A percentile compares a stretch with the other conserved stretches of the same genome.
These are phyloP conservation scores for Phataginus tricuspis DNA, from an alignment of 2,797 vertebrate genomes.

Conservation along the genomic window DNA sequence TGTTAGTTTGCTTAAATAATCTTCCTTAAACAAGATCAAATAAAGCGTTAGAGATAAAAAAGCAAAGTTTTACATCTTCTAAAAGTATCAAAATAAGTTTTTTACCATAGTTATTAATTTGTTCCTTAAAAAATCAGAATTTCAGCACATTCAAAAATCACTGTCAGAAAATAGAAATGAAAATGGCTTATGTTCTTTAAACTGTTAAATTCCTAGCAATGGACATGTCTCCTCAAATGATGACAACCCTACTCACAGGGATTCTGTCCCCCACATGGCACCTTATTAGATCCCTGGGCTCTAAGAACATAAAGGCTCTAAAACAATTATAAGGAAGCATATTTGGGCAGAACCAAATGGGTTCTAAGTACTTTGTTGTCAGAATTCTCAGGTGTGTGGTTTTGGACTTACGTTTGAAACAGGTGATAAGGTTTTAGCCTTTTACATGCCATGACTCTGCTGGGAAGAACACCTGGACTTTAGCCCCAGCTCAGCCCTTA, in stretches of 20 bases:
- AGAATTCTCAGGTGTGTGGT: not conserved
- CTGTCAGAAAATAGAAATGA: not conserved
- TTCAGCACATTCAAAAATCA: not conserved
- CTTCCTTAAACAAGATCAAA: not conserved
- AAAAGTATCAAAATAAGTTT: not conserved
- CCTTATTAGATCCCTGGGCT: not conserved
- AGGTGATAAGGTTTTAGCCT: not conserved
- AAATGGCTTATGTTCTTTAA: not conserved
- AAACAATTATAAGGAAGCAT: not conserved
- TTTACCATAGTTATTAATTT: not conserved
- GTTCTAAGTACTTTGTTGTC: not conserved
- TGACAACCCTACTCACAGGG: not conserved
- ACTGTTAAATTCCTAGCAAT: not conserved
- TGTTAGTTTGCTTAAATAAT: not conserved
- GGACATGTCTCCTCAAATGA: not conserved
- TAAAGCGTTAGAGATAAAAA: not conserved
- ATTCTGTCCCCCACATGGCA: accelerated
- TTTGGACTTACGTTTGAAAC: not conserved
- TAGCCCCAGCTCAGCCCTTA: not conserved
- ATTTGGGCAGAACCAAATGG: not conserved
- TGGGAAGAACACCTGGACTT: not conserved
- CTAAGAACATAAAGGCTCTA: not conserved
- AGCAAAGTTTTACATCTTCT: not conserved
- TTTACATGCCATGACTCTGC: not conserved
- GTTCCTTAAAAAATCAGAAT: not conserved